Evolutionary conservation across 2,797 vertebrate species (phyloP).

Genomic region (Ptychadena robeensis): DNA sequence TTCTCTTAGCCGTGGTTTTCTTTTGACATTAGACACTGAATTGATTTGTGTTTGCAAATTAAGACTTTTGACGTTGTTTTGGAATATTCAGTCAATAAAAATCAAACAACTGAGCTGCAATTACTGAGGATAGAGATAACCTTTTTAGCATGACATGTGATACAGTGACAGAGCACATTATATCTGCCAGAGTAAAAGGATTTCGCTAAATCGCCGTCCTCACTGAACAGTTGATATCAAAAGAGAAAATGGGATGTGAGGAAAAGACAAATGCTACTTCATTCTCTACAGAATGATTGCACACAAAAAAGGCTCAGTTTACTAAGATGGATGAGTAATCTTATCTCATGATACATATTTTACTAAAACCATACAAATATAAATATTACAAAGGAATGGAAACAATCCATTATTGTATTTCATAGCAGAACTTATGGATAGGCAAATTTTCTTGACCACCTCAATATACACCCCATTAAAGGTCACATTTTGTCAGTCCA

Average conservation of each 20-base stretch:
- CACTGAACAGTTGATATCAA: not conserved
- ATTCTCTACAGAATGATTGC: not conserved
- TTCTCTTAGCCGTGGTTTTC: not conserved
- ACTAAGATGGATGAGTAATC: not conserved
- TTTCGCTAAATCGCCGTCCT: not conserved
- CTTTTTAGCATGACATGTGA: not conserved
- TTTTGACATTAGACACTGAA: not conserved
- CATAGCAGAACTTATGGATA: no score
- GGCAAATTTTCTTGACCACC: not conserved
- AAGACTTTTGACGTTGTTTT: not conserved
- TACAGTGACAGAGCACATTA: not conserved
- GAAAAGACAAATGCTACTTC: not conserved
- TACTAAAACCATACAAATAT: not conserved
- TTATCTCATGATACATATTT: not conserved
- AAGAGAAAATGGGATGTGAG: not conserved
- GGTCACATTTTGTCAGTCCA: not conserved
- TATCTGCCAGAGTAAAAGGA: not conserved
- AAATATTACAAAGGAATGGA: not conserved
- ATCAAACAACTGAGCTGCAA: not conserved
- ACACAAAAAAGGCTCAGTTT: not conserved
- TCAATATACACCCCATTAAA: not conserved
- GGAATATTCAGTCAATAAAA: slow-evolving; percentile 1
- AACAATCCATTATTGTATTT: not conserved
- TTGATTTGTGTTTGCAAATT: not conserved
- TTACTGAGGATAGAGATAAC: not conserved